A percentile compares a stretch with the other conserved stretches of the same genome.
Conservation (phyloP, 2,113 vertebrate genomes). For the Psephotus haematonotus region DNA sequence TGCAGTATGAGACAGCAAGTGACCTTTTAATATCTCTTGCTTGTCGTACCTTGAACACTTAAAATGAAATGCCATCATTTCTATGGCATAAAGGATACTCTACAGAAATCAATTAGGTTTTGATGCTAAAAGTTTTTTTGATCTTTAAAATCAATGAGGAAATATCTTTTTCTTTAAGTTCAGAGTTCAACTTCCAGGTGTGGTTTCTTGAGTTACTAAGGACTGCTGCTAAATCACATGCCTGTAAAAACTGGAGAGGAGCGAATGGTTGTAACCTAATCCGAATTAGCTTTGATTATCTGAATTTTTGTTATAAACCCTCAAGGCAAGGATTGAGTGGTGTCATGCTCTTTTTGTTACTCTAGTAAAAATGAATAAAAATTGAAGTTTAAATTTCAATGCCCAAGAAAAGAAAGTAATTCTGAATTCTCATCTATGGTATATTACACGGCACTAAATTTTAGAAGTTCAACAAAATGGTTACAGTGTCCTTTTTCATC, state of each 20-base stretch:
- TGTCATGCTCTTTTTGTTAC: neutral
- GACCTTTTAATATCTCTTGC: slow-evolving; percentile 18
- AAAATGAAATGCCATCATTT: neutral
- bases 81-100: neutral
- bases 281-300: neutral
- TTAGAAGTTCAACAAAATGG: neutral
- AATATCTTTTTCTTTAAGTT: neutral
- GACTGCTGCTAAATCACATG: neutral
- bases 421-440: neutral
- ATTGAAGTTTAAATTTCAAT: neutral
- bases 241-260: neutral
- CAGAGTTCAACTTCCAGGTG: neutral
- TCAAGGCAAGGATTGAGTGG: neutral
- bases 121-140: neutral
- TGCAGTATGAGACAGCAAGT: neutral
- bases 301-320: neutral
- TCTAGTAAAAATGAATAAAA: neutral
- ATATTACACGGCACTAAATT: neutral
- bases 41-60: neutral
- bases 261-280: neutral
- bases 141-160: neutral
- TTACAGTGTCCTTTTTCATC: neutral
- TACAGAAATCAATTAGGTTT: neutral
- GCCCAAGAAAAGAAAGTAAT: neutral
- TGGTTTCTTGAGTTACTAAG: neutral